Conservation (phyloP, 2,113 vertebrate species). For the Phoenicopterus ruber region DNA sequence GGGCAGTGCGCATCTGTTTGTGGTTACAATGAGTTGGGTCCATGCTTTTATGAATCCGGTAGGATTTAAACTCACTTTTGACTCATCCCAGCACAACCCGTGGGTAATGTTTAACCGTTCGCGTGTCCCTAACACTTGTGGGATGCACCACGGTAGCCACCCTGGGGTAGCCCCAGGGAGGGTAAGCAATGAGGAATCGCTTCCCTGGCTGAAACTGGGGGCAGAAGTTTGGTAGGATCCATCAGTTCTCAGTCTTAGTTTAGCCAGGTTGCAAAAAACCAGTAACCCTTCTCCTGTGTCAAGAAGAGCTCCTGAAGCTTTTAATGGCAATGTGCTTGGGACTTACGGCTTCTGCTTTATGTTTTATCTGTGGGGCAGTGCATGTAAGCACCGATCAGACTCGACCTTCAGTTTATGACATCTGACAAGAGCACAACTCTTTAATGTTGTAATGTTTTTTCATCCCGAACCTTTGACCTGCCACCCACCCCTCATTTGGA, state of each 20-base stretch:
- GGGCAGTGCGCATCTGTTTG: background rate
- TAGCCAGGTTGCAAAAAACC: background rate
- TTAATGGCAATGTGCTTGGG: background rate
- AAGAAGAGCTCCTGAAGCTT: background rate
- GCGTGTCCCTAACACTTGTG: accelerated
- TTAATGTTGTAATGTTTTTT: background rate
- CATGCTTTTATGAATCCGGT: accelerated
- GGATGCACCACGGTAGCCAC: background rate
- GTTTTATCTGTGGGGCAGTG: background rate
- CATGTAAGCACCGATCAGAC: background rate
- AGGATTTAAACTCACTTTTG: background rate
- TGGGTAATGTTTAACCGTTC: background rate
- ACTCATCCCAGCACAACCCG: background rate
- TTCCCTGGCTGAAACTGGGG: background rate
- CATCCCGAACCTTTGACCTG: background rate
- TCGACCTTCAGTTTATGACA: background rate
- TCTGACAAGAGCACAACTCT: background rate
- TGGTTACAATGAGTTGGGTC: background rate
- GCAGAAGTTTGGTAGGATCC: background rate
- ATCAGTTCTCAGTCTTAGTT: background rate
- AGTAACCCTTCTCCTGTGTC: background rate
- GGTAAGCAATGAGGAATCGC: background rate
- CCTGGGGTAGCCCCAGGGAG: background rate
- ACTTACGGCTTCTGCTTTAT: background rate
- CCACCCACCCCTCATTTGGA: background rate